Evolutionary conservation across 2,113 vertebrate genomes (phyloP).

Genomic region (Pterocles orientalis): DNA sequence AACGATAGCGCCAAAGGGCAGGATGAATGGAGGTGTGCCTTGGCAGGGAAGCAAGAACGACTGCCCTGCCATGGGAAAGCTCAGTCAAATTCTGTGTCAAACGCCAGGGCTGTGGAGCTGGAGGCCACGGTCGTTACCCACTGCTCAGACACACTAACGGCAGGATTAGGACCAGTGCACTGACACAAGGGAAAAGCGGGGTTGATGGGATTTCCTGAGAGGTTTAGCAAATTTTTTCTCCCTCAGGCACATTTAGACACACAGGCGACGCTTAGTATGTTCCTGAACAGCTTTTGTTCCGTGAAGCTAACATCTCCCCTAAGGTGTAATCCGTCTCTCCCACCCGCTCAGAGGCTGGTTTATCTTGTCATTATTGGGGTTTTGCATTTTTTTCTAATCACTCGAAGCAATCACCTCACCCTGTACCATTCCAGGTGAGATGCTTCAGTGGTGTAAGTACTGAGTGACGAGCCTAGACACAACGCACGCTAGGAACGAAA

Average conservation of each 20-base stretch:
- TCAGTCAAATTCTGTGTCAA: not conserved
- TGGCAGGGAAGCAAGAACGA: not conserved
- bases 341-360: not conserved
- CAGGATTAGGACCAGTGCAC: not conserved
- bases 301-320: not conserved
- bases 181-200: not conserved
- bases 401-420: not conserved
- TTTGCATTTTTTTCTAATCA: conserved; percentile 10
- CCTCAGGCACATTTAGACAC: not conserved
- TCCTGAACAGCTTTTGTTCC: not conserved
- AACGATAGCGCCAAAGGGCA: not conserved
- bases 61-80: not conserved
- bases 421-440: conserved; percentile 36
- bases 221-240: not conserved
- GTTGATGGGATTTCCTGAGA: not conserved
- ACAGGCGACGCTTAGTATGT: not conserved
- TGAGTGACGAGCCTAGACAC: not conserved
- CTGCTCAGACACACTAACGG: not conserved
- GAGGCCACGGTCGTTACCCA: fast-evolving
- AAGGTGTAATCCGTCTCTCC: not conserved
- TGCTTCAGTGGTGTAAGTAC: not conserved
- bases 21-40: not conserved
- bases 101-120: not conserved
- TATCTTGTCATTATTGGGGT: not conserved
- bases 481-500: not conserved